phyloP scores from a whole-genome alignment of 2,888 invertebrate species.

The Bugulina stolonifera region DNA sequence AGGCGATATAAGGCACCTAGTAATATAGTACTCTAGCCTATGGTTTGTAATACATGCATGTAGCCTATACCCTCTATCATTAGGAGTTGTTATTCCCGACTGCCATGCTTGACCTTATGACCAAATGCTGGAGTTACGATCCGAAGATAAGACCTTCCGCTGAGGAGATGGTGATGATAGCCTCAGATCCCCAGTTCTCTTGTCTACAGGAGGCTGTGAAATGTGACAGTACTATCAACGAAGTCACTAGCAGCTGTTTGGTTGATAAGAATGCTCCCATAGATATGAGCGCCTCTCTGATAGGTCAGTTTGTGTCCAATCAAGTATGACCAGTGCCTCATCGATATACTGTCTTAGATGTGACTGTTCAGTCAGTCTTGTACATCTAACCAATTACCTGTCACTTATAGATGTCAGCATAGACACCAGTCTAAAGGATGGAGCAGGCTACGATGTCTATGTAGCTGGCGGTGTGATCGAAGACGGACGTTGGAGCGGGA shows the following conservation, averaged over 20 bases:
- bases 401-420: background rate
- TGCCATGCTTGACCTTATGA: slow-evolving; percentile 88
- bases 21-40: background rate
- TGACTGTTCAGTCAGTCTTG: background rate
- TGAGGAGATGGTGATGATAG: slow-evolving; percentile 79
- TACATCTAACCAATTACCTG: background rate
- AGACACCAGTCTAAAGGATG: background rate
- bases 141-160: slow-evolving; percentile 80
- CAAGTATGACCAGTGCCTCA: background rate
- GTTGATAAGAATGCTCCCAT: background rate
- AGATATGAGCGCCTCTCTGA: slow-evolving; percentile 14
- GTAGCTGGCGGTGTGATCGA: background rate
- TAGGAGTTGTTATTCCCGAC: slow-evolving; percentile 53
- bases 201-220: slow-evolving; percentile 71
- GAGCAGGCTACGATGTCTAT: slow-evolving; percentile 1
- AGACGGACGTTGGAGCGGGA: background rate
- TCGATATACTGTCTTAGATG: background rate
- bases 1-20: too few relatives aligned
- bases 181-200: slow-evolving; percentile 86
- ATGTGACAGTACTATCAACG: background rate
- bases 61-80: slow-evolving; percentile 13
- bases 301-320: background rate
- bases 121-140: slow-evolving; percentile 84
- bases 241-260: background rate
- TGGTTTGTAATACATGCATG: background rate